These are phyloP conservation scores for Dynastes grantii DNA, from an alignment of 2,888 invertebrate genomes.

Conservation along the genomic window DNA sequence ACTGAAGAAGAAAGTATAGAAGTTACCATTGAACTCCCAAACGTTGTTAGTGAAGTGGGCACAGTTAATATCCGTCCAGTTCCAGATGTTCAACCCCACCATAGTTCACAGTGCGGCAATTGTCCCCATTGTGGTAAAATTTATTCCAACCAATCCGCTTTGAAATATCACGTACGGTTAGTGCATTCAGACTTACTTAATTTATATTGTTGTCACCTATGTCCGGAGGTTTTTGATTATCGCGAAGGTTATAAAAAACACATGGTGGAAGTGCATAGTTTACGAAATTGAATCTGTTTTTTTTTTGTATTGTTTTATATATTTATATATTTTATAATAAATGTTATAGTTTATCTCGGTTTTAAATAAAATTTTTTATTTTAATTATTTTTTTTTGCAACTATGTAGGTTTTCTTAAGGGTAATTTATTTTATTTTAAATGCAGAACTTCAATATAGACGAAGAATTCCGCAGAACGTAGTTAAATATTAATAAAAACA, in stretches of 20 bases:
- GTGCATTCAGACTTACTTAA: conserved; percentile 81
- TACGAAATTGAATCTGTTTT: conserved; percentile 71
- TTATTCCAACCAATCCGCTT: conserved; percentile 80
- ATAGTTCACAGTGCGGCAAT: conserved; percentile 74
- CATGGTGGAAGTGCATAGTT: conserved; percentile 79
- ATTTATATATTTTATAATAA: conserved; percentile 56
- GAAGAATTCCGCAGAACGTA: no score
- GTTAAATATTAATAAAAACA: no score
- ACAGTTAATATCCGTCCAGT: conserved; percentile 31
- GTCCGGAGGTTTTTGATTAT: conserved; percentile 80
- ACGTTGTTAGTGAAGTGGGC: conserved; percentile 32
- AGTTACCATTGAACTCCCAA: conserved; percentile 48
- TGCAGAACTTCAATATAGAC: no score
- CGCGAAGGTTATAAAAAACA: conserved; percentile 80
- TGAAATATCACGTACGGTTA: conserved; percentile 80
- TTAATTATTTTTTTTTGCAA: neutral
- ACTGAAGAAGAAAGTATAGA: conserved; percentile 49
- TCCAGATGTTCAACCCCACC: conserved; percentile 62
- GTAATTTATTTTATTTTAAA: no score
- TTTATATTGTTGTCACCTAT: conserved; percentile 79
- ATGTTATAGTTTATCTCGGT: conserved; percentile 50
- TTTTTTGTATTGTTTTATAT: conserved; percentile 57
- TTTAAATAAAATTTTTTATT: conserved; percentile 29
- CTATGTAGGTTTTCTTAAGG: no score
- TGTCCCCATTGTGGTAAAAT: conserved; percentile 81